Base-by-base conservation (phyloP, 2,797 vertebrate species). In the Malurus leucopterus region DNA sequence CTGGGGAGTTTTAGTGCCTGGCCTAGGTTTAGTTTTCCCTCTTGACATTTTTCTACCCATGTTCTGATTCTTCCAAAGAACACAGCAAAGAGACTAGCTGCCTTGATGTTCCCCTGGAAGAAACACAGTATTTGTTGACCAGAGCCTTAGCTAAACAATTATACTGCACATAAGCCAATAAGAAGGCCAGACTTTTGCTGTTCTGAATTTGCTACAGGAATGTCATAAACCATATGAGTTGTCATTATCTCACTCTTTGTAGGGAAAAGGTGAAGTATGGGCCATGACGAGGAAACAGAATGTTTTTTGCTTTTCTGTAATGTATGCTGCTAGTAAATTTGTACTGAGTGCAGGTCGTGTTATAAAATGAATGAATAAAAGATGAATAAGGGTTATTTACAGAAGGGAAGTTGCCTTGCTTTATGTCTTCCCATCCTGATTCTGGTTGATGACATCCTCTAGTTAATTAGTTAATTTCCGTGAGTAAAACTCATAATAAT, bases 11-110 rank as follows among this genome's bases (percentile, higher is more conserved):
- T 91, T 88, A 89, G 67, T 90, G 51, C 70, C 78, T 90, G 47
- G 82, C 49, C 26, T 89, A 50, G 47, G 74, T 92, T 89, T 89
- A 92, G 83, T 57, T 84, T 87, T 94, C 67, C 73, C 70, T 85
- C 80, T 87, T 95, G 93, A 94, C 80, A 90, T 93, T 95, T 94
- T 96, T 89, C 89, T 92, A 23, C 57, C 68, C 40, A 4, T 70
- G 36, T 92, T 93, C 55, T 86, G 51, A 82, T 70, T 92, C 71
- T 95, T 93, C 89, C 75, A 94, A 87, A 80, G 81, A 92, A 40
- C 15, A n/a, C 65, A 93, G 82, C 74, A 90, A 67, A 63, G 54
- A 92, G 86, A 91, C 50, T 47, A 44, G 63, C 38, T 90, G 59
- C 41, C 32, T 34, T 77, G 58, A 54, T 90, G 71, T 55, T 94